Evolutionary conservation across 2,113 vertebrate species (phyloP).

Genomic region (Prionailurus viverrinus): DNA sequence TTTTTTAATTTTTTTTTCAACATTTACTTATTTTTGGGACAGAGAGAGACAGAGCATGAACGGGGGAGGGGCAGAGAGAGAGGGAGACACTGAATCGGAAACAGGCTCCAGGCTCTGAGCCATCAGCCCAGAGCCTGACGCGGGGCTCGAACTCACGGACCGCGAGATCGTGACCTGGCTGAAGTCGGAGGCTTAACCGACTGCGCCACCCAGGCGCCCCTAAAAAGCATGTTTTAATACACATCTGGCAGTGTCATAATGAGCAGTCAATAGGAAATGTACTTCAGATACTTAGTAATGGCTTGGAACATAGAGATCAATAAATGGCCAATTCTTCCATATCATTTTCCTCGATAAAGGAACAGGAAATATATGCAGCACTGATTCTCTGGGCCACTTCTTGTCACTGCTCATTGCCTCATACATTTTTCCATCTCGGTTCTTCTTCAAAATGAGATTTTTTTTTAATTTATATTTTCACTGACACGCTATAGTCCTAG

Average conservation of each 20-base stretch:
- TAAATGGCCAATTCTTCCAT: neutral
- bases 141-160: too few species aligned
- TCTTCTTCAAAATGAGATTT: neutral
- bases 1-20: too few species aligned
- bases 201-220: too few species aligned
- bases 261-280: neutral
- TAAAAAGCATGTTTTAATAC: neutral
- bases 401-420: neutral
- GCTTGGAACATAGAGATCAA: neutral
- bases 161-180: too few species aligned
- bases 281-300: neutral
- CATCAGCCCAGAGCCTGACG: too few species aligned
- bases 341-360: neutral
- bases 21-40: too few species aligned
- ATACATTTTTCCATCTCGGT: neutral
- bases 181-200: too few species aligned
- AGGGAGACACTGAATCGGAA: too few species aligned
- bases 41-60: too few species aligned
- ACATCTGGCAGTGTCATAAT: neutral
- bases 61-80: too few species aligned
- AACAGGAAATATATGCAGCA: neutral
- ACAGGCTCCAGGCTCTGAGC: too few species aligned
- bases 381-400: neutral
- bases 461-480: neutral
- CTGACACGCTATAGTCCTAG: neutral